A percentile compares a stretch with the other conserved stretches of the same genome.
phyloP scores from a whole-genome alignment of 1,140 invertebrate species.

The Arion vulgaris region DNA sequence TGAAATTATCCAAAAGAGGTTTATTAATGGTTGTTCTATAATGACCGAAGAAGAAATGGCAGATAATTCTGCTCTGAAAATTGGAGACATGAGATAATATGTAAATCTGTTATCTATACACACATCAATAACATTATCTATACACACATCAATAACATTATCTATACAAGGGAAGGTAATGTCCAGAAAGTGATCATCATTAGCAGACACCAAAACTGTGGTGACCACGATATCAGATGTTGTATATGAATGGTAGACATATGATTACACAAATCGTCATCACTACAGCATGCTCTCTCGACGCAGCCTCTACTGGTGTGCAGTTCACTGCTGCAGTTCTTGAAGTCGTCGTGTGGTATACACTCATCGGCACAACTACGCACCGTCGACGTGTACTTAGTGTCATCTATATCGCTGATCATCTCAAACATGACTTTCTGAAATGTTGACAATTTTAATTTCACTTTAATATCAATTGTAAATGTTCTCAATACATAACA shows the following conservation, averaged over 20 bases:
- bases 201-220: background rate
- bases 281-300: slow-evolving; percentile 52
- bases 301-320: slow-evolving; percentile 57
- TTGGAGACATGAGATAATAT: too few relatives aligned
- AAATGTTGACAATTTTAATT: background rate
- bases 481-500: too few relatives aligned
- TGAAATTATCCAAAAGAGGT: too few relatives aligned
- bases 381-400: slow-evolving; percentile 53
- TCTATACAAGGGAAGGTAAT: background rate
- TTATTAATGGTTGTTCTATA: too few relatives aligned
- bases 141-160: too few relatives aligned
- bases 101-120: too few relatives aligned
- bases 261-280: slow-evolving; percentile 60
- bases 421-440: slow-evolving; percentile 64
- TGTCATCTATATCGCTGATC: slow-evolving; percentile 50
- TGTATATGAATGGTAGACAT: background rate
- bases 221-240: background rate
- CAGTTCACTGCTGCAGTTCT: slow-evolving; percentile 54
- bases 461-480: background rate
- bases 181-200: background rate
- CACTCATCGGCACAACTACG: slow-evolving; percentile 50
- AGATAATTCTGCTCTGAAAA: too few relatives aligned
- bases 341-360: slow-evolving; percentile 55
- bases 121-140: too few relatives aligned
- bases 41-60: too few relatives aligned